Base-by-base conservation (phyloP, 2,797 vertebrate genomes). In the Lepus townsendii region DNA sequence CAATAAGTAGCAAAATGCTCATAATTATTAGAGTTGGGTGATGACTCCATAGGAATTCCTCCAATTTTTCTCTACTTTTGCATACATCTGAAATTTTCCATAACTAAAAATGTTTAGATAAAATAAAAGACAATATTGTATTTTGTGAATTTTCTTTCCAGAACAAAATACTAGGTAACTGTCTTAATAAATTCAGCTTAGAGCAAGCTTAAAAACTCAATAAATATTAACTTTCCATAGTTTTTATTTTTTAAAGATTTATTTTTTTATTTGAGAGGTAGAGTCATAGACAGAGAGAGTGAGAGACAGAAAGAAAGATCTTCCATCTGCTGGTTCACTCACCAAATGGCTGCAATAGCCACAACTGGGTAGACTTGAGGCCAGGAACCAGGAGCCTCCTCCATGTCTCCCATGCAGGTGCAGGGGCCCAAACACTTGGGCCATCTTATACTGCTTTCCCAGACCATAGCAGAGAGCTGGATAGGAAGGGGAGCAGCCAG, bases 161-260 rank as follows among this genome's bases (percentile, higher is more conserved):
- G 27, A 73, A 94, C 42, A 66, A 66, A 92, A 89, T 12, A 79
- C 24, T 52, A 10, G 60, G 14, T 92, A 66, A 57, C 20, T 14
- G 20, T 88, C 17, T 75, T 57, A 11, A 4, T 73, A 73, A 89
- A 77, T 11, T 88, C 27, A 60, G 14, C 42, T 66, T 9, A 66
- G 35, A 54, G 71, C 78, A 65, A 84, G 83, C 38, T 11, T 75
- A n/a, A 73, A 91, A 91, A 79, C 54, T 4, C n/a, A 94, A 91
- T 22, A 75, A 47, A 50, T 52, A 66, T n/a, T 91, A 27, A 83
- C n/a, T 71, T 20, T 93, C 77, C 2, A 42, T 35, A 38, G 16
- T 62, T 72, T 42, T 72, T 47, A 27, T 26, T 47, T 66, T 66
- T 66, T 66, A 30, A 13, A 4, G 42, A 42, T 9, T 42, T 42